These are phyloP conservation scores for chimpanzee (Pan troglodytes) DNA, from an alignment of 2,113 vertebrate genomes.

Conservation along the genomic window NHGRI_mPanTro3-v2.1_pri NC_072412.2:89432001-89432500, in stretches of 20 bases:
- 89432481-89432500: neutral
- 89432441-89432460: neutral
- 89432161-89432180: neutral
- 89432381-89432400: neutral
- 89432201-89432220: neutral
- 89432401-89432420: neutral
- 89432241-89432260: neutral
- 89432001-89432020: neutral
- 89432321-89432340: neutral
- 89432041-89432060: neutral
- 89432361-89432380: neutral
- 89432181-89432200: neutral
- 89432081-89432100: neutral
- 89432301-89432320: neutral
- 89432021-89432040: neutral
- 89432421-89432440: neutral
- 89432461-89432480: neutral
- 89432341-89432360: neutral
- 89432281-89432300: neutral
- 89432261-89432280: neutral
- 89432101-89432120: neutral
- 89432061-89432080: neutral
- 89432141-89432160: neutral
- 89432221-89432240: neutral
- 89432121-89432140: neutral